Evolutionary conservation across 2,797 vertebrate genomes (phyloP).

Genomic region (Distichodus sexfasciatus): DNA sequence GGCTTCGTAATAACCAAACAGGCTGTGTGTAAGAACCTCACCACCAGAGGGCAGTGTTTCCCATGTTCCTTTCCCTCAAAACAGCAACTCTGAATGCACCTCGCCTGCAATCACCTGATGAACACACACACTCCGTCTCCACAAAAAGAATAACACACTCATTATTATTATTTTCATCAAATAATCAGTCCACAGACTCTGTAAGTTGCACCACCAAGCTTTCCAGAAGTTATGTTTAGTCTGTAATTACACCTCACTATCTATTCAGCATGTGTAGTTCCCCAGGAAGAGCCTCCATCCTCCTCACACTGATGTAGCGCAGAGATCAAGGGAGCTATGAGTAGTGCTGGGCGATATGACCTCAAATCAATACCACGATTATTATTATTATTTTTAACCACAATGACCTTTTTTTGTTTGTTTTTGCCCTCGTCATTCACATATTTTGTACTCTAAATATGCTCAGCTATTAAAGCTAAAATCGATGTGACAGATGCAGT

Average conservation of each 20-base stretch:
- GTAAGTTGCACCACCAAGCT: background rate
- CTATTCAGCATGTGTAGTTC: background rate
- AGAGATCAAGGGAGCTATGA: background rate
- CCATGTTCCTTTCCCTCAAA: background rate
- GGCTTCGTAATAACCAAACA: too few relatives aligned
- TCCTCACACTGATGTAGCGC: background rate
- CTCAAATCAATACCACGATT: too few relatives aligned
- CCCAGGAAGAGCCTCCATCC: background rate
- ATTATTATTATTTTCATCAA: background rate
- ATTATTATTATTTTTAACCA: too few relatives aligned
- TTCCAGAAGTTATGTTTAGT: background rate
- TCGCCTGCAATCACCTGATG: background rate
- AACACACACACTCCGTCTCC: background rate
- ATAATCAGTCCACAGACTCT: background rate
- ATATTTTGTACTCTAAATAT: too few relatives aligned
- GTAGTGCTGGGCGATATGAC: too few relatives aligned
- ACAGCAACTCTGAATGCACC: background rate
- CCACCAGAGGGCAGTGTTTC: conserved; percentile 42
- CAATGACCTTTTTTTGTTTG: too few relatives aligned
- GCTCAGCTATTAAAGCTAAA: too few relatives aligned
- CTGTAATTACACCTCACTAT: background rate
- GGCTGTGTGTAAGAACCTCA: too few relatives aligned
- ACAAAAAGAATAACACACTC: background rate
- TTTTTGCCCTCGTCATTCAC: too few relatives aligned
- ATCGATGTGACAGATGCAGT: too few relatives aligned